Conservation (phyloP, 23 tunicate genomes). For the Ciona savignyi region DNA sequence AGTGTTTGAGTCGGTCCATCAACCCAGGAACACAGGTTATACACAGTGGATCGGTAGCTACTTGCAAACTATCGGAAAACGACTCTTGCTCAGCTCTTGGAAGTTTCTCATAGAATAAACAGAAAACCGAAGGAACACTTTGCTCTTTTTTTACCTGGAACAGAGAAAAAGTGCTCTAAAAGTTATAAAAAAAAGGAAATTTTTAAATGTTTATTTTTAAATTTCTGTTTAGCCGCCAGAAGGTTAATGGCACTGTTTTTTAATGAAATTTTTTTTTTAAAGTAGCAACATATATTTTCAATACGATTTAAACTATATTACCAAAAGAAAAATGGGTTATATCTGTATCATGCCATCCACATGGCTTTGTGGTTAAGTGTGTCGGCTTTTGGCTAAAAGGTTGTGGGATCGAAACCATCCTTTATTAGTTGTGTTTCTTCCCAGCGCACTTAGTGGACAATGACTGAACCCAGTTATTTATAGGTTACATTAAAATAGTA, state of each 20-base stretch:
- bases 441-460: too few species aligned
- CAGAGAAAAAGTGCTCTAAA: neutral
- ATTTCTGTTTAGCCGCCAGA: neutral
- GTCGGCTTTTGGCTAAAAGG: too few species aligned
- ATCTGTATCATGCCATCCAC: too few species aligned
- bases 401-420: too few species aligned
- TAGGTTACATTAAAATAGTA: too few species aligned
- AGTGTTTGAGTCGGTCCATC: constrained; percentile 50
- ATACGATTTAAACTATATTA: too few species aligned
- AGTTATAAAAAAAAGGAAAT: neutral
- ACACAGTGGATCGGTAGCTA: constrained; percentile 67
- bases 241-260: neutral
- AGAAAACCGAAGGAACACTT: constrained; percentile 29
- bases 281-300: too few species aligned
- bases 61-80: constrained; percentile 46
- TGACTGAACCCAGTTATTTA: too few species aligned
- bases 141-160: neutral
- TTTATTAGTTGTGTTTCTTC: too few species aligned
- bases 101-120: constrained; percentile 59
- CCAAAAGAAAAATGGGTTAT: too few species aligned
- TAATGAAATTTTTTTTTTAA: neutral
- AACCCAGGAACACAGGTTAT: constrained; percentile 64
- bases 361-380: too few species aligned
- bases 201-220: neutral
- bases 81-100: constrained; percentile 11